Evolutionary conservation across 2,888 invertebrate genomes (phyloP), one percentile per base, ranked within the genome.

Genomic region (Amblyteles armatorius): DNA sequence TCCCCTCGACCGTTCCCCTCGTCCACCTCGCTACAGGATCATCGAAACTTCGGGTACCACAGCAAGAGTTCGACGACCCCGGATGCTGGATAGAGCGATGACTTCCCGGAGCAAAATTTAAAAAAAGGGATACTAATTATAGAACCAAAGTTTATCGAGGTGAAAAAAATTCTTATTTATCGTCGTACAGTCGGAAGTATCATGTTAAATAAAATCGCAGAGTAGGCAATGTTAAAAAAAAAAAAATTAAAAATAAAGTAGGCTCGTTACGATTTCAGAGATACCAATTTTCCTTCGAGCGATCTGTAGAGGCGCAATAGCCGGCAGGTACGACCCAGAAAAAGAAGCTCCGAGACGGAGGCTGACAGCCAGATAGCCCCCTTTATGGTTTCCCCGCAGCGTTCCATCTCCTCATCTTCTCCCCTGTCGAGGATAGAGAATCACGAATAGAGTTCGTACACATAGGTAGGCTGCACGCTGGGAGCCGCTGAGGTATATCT

Each of bases 331-430:
- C 79, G 79, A 69, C 82, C 84, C 79, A 87, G 88, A 86, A 88
- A 86, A 89, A 87, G 87, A 83, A 87, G 85, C 87, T 78, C 84
- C 87, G 85, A 82, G 83, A 74, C 60, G 79, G 55, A 76, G 79
- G 52, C 83, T 73, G 72, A 60, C 74, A 83, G 44, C 72, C 65
- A 77, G 72, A 79, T 63, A 72, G 79, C 88, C 89, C 88, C 88
- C 88, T 90, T 91, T 90, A 90, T 87, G 87, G 87, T 90, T 86
- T 84, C 87, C 82, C 88, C 87, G 88, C 87, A 88, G 90, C 89
- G 87, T 89, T 72, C 88, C 80, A 86, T 81, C 84, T 87, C 87
- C 84, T 67, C 86, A 86, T 85, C 88, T 85, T 83, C 86, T 83
- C 82, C 87, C 83, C 79, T 82, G 85, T 87, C 87, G 87, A 86